A percentile compares a stretch with the other conserved stretches of the same genome.
Conservation (phyloP, 2,888 invertebrate species). For the Pediacus dermestoides region DNA sequence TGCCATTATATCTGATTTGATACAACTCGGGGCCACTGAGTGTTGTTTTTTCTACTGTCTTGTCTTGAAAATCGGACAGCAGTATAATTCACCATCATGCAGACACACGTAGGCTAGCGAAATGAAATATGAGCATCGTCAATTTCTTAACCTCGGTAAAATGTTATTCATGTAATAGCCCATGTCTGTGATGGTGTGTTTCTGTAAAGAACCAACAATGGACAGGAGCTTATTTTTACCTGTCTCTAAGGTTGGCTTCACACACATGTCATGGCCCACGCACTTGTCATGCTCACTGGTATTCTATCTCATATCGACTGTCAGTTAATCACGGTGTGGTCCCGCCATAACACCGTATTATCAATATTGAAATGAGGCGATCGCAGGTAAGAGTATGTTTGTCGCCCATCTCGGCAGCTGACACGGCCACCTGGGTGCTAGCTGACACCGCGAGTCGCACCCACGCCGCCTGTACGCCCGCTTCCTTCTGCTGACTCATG, state of each 20-base stretch:
- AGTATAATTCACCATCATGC: slow-evolving; percentile 9
- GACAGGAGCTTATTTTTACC: slow-evolving; percentile 40
- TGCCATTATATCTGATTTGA: no score
- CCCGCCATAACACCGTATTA: slow-evolving; percentile 41
- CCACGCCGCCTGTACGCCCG: slow-evolving; percentile 36
- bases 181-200: slow-evolving; percentile 25
- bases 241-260: slow-evolving; percentile 35
- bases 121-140: slow-evolving; percentile 29
- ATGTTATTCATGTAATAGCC: slow-evolving; percentile 30
- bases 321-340: slow-evolving; percentile 45
- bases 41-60: slow-evolving; percentile 13
- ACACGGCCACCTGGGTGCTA: slow-evolving; percentile 48
- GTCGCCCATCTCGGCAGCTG: slow-evolving; percentile 47
- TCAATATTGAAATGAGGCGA: slow-evolving; percentile 47
- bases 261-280: slow-evolving; percentile 40
- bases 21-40: no score
- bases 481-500: slow-evolving; percentile 43
- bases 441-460: slow-evolving; percentile 39
- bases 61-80: slow-evolving; percentile 15
- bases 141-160: slow-evolving; percentile 23
- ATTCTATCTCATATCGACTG: slow-evolving; percentile 44
- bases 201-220: slow-evolving; percentile 26
- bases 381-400: slow-evolving; percentile 39
- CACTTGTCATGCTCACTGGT: slow-evolving; percentile 38
- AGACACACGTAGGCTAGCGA: slow-evolving; percentile 10